Evolutionary conservation across 2,888 invertebrate genomes (phyloP), one percentile per base, ranked within the genome.

Genomic region (Ectemnius cavifrons): DNA sequence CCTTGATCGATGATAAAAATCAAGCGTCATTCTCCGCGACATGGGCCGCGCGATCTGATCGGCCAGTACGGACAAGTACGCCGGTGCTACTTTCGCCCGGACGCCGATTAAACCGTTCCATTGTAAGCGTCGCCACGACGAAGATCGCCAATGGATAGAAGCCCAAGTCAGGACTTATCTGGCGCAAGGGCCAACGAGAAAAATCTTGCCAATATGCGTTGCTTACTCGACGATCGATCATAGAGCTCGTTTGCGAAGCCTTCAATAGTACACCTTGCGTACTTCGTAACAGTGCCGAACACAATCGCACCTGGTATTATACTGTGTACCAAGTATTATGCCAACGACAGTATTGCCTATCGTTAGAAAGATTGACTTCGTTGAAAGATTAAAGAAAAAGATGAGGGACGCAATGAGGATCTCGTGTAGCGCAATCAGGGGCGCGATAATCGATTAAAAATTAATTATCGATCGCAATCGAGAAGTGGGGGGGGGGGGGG

Each of bases 251-350:
- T 73, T 71, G 73, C 67, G 67, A 77, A 73, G 46, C 61, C 13
- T 47, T 23, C 18, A 70, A 45, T 61, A 76, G 37, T 73, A 66
- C 66, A 70, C 73, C 58, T 60, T 60, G 56, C 46, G 59, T 57
- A 46, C 70, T 64, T 72, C 78, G 77, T 81, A 72, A 84, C 37
- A 23, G 77, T 77, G 74, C 72, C 78, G 67, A 79, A 81, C 23
- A 23, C 82, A 84, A 82, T 81, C 74, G 65, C 67, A 66, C 73
- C 69, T 73, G 77, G 81, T 80, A 79, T 78, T 64, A 64, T 60
- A 58, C 52, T 52, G 59, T 27, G 20, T 23, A 23, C 23, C 64
- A 16, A 4, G 11, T 0, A 60, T 37, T 60, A 28, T 28, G n/a
- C n/a, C 37, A 6, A 11, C 8, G 6, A 37, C 8, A 37, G 8